Conservation (phyloP, 2,888 invertebrate species). For the Plemyria rubiginata region DNA sequence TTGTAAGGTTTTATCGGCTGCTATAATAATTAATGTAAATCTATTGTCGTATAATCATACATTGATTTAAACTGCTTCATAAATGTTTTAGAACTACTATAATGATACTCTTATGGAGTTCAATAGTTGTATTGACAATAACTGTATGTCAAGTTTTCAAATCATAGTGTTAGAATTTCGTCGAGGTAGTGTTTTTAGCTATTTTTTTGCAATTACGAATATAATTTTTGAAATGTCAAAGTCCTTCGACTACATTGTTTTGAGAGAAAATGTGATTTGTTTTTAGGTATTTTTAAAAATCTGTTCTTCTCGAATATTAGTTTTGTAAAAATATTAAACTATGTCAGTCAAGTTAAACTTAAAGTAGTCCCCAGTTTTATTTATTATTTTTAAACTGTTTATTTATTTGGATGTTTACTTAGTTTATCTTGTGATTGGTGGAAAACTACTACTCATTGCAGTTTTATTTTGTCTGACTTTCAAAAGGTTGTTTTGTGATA, state of each 20-base stretch:
- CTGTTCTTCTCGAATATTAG: slow-evolving; percentile 42
- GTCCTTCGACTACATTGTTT: slow-evolving; percentile 35
- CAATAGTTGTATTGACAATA: slow-evolving; percentile 35
- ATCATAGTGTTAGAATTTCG: slow-evolving; percentile 19
- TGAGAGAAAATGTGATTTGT: slow-evolving; percentile 37
- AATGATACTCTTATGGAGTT: slow-evolving; percentile 16
- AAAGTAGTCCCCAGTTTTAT: slow-evolving; percentile 35
- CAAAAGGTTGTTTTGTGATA: slow-evolving; percentile 22
- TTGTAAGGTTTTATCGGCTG: slow-evolving; percentile 34
- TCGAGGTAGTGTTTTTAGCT: slow-evolving; percentile 23
- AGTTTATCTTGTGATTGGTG: slow-evolving; percentile 43
- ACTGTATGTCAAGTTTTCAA: slow-evolving; percentile 30
- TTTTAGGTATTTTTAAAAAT: slow-evolving; percentile 36
- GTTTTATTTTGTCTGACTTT: slow-evolving; percentile 30
- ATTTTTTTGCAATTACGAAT: slow-evolving; percentile 21
- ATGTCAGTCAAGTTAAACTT: slow-evolving; percentile 42
- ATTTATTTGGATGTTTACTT: slow-evolving; percentile 40
- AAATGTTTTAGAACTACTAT: slow-evolving; percentile 22
- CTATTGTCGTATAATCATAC: slow-evolving; percentile 24
- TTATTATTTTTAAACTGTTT: slow-evolving; percentile 33
- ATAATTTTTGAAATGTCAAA: slow-evolving; percentile 31
- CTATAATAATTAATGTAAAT: slow-evolving; percentile 24
- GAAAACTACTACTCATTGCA: slow-evolving; percentile 46
- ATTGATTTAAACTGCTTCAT: slow-evolving; percentile 28
- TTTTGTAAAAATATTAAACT: slow-evolving; percentile 42